These are phyloP conservation scores for Bufo bufo DNA, from an alignment of 2,113 vertebrate species.

Conservation along the genomic window DNA sequence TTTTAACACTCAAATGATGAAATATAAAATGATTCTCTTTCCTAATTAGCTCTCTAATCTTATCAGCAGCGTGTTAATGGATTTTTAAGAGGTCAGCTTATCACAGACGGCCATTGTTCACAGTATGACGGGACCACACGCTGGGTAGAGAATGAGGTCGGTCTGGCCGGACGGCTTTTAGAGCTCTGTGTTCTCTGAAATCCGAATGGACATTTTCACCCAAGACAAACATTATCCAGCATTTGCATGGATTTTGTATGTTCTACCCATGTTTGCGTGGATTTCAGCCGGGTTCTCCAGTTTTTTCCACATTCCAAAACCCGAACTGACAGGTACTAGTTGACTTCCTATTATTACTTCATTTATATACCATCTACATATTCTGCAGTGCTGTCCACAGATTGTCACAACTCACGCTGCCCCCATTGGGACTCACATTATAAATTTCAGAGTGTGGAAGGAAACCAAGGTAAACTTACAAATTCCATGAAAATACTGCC, in stretches of 20 bases:
- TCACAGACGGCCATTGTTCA: constrained; percentile 34
- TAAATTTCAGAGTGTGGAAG: no score
- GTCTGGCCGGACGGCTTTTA: no score
- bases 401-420: no score
- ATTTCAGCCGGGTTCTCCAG: neutral
- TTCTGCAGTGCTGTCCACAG: no score
- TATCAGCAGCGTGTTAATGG: constrained; percentile 50
- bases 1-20: constrained; percentile 47
- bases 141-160: neutral
- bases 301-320: neutral
- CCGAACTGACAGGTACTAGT: neutral
- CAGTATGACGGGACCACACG: constrained; percentile 17
- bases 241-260: neutral
- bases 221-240: neutral
- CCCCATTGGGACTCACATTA: no score
- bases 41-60: constrained; percentile 39
- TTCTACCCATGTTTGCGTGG: neutral
- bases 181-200: neutral
- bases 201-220: no score
- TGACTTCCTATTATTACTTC: neutral
- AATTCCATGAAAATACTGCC: no score
- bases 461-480: no score
- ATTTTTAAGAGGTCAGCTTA: constrained; percentile 41
- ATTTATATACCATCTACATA: no score
- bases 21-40: constrained; percentile 42